These are phyloP conservation scores for Oophaga pumilio DNA, from an alignment of 2,113 vertebrate genomes.

Conservation along the genomic window DNA sequence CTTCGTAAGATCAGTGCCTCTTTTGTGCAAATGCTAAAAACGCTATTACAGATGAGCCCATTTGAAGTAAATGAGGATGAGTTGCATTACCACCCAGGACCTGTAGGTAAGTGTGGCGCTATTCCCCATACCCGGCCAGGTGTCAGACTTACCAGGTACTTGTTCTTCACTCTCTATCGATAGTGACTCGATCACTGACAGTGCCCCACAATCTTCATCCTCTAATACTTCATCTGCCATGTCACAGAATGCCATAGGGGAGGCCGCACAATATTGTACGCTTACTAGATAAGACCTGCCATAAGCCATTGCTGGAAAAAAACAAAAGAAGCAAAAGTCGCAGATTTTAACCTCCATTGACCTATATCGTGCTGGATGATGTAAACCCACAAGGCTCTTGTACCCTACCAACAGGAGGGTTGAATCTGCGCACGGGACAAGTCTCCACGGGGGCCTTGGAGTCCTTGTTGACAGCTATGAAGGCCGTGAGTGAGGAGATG, in stretches of 20 bases:
- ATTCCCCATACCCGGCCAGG: not conserved
- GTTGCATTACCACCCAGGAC: not conserved
- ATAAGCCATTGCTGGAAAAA: not conserved
- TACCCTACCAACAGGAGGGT: slow-evolving; percentile 59
- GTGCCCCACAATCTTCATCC: no score
- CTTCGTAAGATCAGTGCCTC: no score
- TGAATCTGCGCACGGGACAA: slow-evolving; percentile 62
- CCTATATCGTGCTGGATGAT: not conserved
- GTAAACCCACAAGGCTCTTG: not conserved
- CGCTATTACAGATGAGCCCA: no score
- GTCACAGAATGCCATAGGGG: no score
- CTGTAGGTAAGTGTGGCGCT: not conserved
- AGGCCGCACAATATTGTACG: no score
- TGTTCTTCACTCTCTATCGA: not conserved
- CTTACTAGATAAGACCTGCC: no score
- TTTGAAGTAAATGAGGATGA: no score
- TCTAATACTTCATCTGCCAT: no score
- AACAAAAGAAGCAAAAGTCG: not conserved
- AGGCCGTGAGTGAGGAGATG: slow-evolving; percentile 77
- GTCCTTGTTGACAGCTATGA: slow-evolving; percentile 72
- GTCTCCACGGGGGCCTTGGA: slow-evolving; percentile 64
- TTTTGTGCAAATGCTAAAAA: no score
- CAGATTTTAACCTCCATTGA: not conserved
- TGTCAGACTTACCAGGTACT: not conserved
- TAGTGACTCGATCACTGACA: not conserved